Percentiles rank a stretch among this genome's conserved stretches.
phyloP scores from a whole-genome alignment of 2,797 vertebrate species.

The Varecia variegata region DNA sequence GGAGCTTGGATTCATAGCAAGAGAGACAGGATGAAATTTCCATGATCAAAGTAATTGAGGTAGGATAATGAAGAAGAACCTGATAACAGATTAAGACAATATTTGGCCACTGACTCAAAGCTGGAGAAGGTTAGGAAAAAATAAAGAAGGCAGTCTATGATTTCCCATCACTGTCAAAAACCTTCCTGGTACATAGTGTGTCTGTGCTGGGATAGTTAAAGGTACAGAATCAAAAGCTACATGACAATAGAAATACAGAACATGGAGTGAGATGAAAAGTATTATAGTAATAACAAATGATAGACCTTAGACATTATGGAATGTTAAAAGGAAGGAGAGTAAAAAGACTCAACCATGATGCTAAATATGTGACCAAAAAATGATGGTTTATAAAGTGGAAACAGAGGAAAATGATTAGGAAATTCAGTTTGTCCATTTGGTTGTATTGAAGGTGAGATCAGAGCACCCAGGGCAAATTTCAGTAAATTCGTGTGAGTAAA shows the following conservation, averaged over 20 bases:
- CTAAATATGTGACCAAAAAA: background rate
- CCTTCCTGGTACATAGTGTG: fast-evolving
- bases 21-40: background rate
- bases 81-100: background rate
- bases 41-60: background rate
- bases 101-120: background rate
- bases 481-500: background rate
- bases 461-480: background rate
- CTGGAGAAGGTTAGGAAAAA: background rate
- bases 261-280: background rate
- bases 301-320: background rate
- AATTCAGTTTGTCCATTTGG: background rate
- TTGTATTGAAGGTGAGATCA: background rate
- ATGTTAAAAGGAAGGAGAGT: background rate
- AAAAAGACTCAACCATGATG: background rate
- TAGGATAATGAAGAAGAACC: background rate
- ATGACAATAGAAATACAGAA: background rate
- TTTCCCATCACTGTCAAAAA: background rate
- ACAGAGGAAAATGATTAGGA: background rate
- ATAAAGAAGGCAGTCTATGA: background rate
- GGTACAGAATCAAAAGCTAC: background rate
- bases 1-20: background rate
- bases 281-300: background rate
- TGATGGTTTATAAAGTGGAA: background rate
- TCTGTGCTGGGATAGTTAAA: background rate